A percentile compares a stretch with the other conserved stretches of the same genome.
Conservation (phyloP, 1,140 invertebrate genomes). For the Harpegnathos saltator region DNA sequence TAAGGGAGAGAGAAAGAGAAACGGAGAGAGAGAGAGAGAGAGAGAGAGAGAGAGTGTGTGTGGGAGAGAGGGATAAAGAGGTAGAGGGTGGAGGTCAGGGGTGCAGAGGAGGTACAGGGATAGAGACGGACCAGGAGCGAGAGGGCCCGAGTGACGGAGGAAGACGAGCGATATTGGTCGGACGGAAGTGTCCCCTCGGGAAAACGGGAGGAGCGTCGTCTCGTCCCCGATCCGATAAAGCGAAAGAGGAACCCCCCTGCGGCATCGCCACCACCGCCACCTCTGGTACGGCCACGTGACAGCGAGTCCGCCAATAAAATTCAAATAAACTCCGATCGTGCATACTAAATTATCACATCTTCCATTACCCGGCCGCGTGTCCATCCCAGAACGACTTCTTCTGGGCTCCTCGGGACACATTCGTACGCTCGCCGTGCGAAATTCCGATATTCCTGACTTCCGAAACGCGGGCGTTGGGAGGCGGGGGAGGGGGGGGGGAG, state of each 20-base stretch:
- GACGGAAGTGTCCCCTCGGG: slow-evolving; percentile 85
- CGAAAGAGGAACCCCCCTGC: slow-evolving; percentile 79
- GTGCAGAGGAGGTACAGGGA: slow-evolving; percentile 4
- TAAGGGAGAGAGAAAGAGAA: slow-evolving; percentile 22
- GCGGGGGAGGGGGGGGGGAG: too few relatives aligned
- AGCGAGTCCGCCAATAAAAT: slow-evolving; percentile 85
- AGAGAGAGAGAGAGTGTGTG: slow-evolving; percentile 33
- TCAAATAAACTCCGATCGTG: slow-evolving; percentile 86
- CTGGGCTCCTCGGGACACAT: slow-evolving; percentile 56
- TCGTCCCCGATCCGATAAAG: slow-evolving; percentile 83
- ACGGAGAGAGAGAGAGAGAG: slow-evolving; percentile 55
- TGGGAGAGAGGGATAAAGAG: slow-evolving; percentile 42
- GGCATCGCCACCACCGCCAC: slow-evolving; percentile 68
- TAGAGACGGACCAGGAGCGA: slow-evolving; percentile 22
- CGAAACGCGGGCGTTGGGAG: background rate
- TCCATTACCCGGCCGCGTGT: slow-evolving; percentile 83
- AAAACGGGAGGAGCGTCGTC: slow-evolving; percentile 82
- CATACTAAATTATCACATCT: slow-evolving; percentile 86
- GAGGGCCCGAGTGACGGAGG: slow-evolving; percentile 51
- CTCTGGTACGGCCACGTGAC: slow-evolving; percentile 77
- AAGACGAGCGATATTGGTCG: slow-evolving; percentile 83
- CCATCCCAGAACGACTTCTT: slow-evolving; percentile 66
- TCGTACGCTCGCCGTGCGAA: slow-evolving; percentile 62
- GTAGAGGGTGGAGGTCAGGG: slow-evolving; percentile 12
- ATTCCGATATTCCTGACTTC: slow-evolving; percentile 72